Base-by-base conservation (phyloP, 1,140 invertebrate species). In the Drosophila tsacasi region DNA sequence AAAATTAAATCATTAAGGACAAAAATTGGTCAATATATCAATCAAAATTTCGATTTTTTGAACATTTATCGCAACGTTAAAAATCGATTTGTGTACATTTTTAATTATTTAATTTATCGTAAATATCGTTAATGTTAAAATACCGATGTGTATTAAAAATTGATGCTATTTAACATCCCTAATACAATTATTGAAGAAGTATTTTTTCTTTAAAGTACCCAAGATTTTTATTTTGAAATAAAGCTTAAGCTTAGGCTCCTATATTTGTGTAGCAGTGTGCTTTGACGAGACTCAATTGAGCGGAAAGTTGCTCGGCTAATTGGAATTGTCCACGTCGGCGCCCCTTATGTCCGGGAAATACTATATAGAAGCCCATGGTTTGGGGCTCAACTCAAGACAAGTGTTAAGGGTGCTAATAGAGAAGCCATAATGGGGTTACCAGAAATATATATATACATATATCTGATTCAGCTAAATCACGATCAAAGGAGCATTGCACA, bases 321-420 rank as follows among this genome's bases (percentile, higher is more conserved):
- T 71, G 67, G 67, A 57, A 68, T 40, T 32, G 44, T 68, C 35
- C 66, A 68, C n/a, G 35, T 68, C 65, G 61, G 17, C 46, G 61
- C 17, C 27, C 35, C 47, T 47, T 49, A 25, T 46, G 63, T 55
- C 40, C 63, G 62, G 49, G 17, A 39, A 37, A 46, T 39, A 40
- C 23, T 47, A 23, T 32, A 39, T 19, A 39, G 30, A 27, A 66
- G 39, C 13, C 23, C 30, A 23, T 4, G 8, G 21, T 10, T 25
- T 21, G 8, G 32, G 8, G 21, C 8, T 39, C 8, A n/a, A 19
- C 35, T 21, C 17, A 54, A 35, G 62, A 69, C 52, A 65, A 52
- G 32, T 25, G 32, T 35, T 25, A 65, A 40, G 37, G 27, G 13
- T 35, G 13, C 30, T 10, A 5, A 32, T 46, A 13, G 6, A 10